Evolutionary conservation across 1,140 invertebrate species (phyloP), one percentile per base, ranked within the genome.

Genomic region (Maniola jurtina): DNA sequence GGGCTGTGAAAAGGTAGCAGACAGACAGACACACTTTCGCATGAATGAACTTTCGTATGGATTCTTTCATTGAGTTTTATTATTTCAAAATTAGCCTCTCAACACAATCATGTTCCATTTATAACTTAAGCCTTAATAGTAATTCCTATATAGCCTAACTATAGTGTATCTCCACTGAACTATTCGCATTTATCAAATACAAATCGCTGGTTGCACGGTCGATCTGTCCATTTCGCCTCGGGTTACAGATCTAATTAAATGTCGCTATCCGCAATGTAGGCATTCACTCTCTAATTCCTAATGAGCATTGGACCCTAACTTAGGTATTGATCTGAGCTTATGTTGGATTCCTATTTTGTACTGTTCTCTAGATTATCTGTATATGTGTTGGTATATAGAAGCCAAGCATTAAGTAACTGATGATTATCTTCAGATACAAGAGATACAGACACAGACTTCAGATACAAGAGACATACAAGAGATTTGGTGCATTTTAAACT

Each of bases 161-260:
- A 45, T 45, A 45, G 15, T 59, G 25, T 16, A 42, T 59, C 45
- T 13, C 56, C 38, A 64, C 2, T 13, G 58, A 34, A 58, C 45
- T 50, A 45, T 59, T 15, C 15, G 16, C 61, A 63, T 66, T 70
- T 67, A 66, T 70, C 64, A 57, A 66, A 66, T n/a, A 58, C 50
- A 62, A 70, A 67, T 67, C 64, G 61, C 33, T 50, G 52, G 34
- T 40, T 7, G 45, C 52, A 56, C 42, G 63, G 50, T 64, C 40
- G 34, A 36, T 35, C 64, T 55, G 64, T 64, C 63, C 66, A 54
- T 54, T 56, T 25, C 52, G 56, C 67, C 64, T 62, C 58, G 33
- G 68, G 65, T 61, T 65, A 66, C 33, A 10, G 60, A 50, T 61
- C 68, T 73, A 71, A 73, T 73, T 71, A 73, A 73, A 73, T 66